Conservation (phyloP, 2,888 invertebrate genomes). For the Mesoligia furuncula region DNA sequence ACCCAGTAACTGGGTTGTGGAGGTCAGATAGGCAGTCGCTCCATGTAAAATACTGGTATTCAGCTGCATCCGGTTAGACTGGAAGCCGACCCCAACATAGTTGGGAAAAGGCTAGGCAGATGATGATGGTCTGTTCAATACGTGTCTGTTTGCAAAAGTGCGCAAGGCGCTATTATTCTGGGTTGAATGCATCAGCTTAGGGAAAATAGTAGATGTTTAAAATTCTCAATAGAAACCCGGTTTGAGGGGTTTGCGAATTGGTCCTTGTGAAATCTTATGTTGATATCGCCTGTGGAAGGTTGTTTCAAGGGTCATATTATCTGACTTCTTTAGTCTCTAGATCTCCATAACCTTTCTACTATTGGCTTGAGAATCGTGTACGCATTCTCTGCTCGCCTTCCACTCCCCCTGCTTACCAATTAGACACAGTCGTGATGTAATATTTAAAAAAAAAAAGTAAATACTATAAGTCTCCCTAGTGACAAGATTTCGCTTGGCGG, state of each 20-base stretch:
- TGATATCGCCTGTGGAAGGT: background rate
- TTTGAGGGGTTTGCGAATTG: background rate
- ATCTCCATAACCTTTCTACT: background rate
- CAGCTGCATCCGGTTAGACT: too few relatives aligned
- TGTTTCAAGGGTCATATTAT: background rate
- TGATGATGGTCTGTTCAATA: background rate
- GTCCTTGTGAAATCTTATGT: background rate
- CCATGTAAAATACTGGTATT: too few relatives aligned
- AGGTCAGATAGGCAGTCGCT: too few relatives aligned
- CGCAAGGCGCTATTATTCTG: background rate
- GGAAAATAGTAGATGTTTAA: background rate
- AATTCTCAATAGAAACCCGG: background rate
- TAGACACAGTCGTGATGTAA: background rate
- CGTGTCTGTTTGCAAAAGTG: background rate
- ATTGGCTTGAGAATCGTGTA: background rate
- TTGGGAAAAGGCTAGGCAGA: too few relatives aligned
- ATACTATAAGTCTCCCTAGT: constrained; percentile 27
- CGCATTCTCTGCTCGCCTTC: background rate
- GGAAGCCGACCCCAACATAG: too few relatives aligned
- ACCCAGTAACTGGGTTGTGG: too few relatives aligned
- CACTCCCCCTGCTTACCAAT: background rate
- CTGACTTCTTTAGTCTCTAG: background rate
- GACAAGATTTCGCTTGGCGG: constrained; percentile 61
- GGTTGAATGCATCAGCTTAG: background rate
- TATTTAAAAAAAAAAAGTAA: constrained; percentile 37